Evolutionary conservation across 2,113 vertebrate species (phyloP).

Genomic region (Equus quagga): DNA sequence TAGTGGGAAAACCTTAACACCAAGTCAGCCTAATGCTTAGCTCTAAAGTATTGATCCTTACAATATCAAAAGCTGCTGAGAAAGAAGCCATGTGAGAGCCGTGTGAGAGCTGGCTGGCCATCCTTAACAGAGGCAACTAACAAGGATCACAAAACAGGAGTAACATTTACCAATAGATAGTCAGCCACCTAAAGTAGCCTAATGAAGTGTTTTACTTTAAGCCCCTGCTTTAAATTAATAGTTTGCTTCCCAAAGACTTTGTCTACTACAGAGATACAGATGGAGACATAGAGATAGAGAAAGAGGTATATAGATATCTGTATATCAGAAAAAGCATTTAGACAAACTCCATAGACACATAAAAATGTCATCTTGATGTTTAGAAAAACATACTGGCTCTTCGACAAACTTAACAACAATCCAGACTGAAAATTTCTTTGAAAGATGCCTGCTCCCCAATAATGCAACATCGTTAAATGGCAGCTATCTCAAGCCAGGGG

Average conservation of each 20-base stretch:
- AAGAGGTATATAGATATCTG: background rate
- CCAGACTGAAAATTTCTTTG: background rate
- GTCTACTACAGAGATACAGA: background rate
- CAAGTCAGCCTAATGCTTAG: background rate
- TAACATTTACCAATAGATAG: background rate
- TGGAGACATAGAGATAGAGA: background rate
- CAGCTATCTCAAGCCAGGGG: background rate
- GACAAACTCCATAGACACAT: background rate
- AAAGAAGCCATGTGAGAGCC: background rate
- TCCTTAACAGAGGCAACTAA: background rate
- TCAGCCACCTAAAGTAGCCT: background rate
- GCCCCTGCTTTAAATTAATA: constrained; percentile 4
- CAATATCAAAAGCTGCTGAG: background rate
- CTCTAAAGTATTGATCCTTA: background rate
- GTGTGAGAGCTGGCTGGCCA: background rate
- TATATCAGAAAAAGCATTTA: background rate
- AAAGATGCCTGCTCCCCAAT: background rate
- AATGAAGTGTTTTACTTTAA: constrained; percentile 3
- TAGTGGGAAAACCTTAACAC: background rate
- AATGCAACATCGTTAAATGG: background rate
- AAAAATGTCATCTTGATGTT: background rate
- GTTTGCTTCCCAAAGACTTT: constrained; percentile 10
- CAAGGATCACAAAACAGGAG: background rate
- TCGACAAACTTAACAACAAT: constrained; percentile 13
- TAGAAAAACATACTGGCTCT: background rate